These are phyloP conservation scores for Chymomyza procnemis DNA, from an alignment of 2,888 invertebrate species.

Conservation along the genomic window DNA sequence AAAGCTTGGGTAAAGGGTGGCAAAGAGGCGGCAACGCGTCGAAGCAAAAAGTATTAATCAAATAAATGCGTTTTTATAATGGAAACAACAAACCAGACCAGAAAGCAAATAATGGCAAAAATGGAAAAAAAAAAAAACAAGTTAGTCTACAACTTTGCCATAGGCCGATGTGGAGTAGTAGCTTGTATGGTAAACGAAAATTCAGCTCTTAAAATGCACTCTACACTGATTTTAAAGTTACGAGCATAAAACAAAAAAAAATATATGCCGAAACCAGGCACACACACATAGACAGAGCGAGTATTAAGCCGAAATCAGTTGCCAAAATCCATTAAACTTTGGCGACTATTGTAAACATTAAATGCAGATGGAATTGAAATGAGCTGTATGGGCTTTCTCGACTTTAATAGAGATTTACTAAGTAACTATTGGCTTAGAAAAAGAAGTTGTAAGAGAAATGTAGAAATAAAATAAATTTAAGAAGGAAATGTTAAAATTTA, in stretches of 20 bases:
- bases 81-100: not conserved
- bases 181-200: not conserved
- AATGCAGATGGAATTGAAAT: slow-evolving; percentile 64
- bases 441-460: not conserved
- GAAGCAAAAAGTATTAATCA: slow-evolving; percentile 47
- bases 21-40: slow-evolving; percentile 10
- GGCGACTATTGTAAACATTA: slow-evolving; percentile 72
- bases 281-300: not conserved
- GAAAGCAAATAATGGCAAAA: too few species aligned
- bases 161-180: not conserved
- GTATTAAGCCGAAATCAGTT: not conserved
- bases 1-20: not conserved
- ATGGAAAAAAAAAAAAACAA: slow-evolving; percentile 10
- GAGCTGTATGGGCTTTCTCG: not conserved
- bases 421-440: not conserved
- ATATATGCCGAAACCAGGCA: not conserved
- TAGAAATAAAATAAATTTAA: not conserved
- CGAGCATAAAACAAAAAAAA: slow-evolving; percentile 11
- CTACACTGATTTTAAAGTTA: slow-evolving; percentile 22
- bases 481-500: slow-evolving; percentile 39
- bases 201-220: slow-evolving; percentile 15
- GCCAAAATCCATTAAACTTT: slow-evolving; percentile 70
- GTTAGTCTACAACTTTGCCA: slow-evolving; percentile 10
- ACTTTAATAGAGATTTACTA: too few species aligned
- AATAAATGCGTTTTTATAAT: slow-evolving; percentile 58